Percentiles rank a stretch among this genome's conserved stretches.
These are phyloP conservation scores for Phragmatobia fuliginosa DNA, from an alignment of 2,888 invertebrate genomes.

Conservation along the genomic window DNA sequence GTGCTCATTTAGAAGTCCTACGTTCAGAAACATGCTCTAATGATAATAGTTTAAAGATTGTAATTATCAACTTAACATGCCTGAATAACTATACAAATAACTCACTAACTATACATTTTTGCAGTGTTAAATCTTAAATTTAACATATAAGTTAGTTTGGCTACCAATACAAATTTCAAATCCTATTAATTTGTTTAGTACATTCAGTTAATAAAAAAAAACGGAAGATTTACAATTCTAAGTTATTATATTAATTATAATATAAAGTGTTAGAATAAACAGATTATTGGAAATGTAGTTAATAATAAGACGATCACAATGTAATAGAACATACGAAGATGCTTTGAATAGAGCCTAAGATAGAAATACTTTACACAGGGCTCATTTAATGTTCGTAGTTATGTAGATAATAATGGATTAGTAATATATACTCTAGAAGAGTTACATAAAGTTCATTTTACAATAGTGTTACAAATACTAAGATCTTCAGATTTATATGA, in stretches of 20 bases:
- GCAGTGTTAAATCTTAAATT: background rate
- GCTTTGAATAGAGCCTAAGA: constrained; percentile 17
- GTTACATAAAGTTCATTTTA: background rate
- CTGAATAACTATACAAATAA: background rate
- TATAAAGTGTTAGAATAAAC: constrained; percentile 7
- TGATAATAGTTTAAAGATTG: background rate
- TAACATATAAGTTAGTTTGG: background rate
- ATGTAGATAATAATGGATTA: background rate
- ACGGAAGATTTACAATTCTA: background rate
- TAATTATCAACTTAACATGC: background rate
- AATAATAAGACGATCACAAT: constrained; percentile 16
- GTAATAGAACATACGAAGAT: constrained; percentile 11
- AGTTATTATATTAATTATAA: constrained; percentile 1
- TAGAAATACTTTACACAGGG: constrained; percentile 38
- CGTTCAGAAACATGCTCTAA: constrained; percentile 19
- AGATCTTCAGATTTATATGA: background rate
- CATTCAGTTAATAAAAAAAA: background rate
- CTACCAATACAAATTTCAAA: background rate
- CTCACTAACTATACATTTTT: background rate
- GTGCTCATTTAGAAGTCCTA: background rate
- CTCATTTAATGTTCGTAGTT: constrained; percentile 34
- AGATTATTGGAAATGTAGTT: constrained; percentile 7
- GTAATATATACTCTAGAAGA: too few relatives aligned
- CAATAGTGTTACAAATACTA: background rate
- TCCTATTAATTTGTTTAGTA: constrained; percentile 18